Evolutionary conservation across 2,797 vertebrate genomes (phyloP), one percentile per base, ranked within the genome.

Genomic region (Lindbergichthys nudifrons): DNA sequence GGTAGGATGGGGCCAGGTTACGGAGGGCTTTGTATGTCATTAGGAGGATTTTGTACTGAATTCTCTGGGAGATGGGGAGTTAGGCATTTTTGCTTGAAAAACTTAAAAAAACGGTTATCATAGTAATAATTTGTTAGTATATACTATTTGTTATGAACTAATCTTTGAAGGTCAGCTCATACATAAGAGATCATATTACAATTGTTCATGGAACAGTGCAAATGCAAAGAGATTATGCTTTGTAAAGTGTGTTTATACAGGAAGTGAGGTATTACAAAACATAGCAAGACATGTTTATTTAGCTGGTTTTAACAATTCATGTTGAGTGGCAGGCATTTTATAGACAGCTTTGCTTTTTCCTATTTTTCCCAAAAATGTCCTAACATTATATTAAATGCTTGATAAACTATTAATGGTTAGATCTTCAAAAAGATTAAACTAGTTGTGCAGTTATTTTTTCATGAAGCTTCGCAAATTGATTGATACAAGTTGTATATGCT

Each of bases 381-480:
- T 18, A 18, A 64, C 51, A 54, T 56, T 10, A 45, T 48, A 5
- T 65, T 39, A 77, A 68, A 47, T n/a, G 4, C 21, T 1, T 58
- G 12, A 57, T 76, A 5, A 63, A 59, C 5, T 70, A 39, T 80
- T 73, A 21, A 78, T 79, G 47, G 3, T 19, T 53, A 5, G 14
- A 19, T 69, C 39, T 72, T 77, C 47, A 77, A 79, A 81, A 46
- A 48, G n/a, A 75, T 54, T 68, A 36, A 2, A 36, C 41, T 64
- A 8, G 5, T n/a, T 63, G 3, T 53, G 48, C 32, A 45, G 9
- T 65, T 62, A 32, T 51, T 65, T 70, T 80, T 75, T 82, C 7
- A 81, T 77, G 51, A 76, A 58, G 18, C n/a, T 3, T 39, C 54
- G 15, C 45, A 84, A 13, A 73, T 76, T 75, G 74, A 65, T 80